phyloP scores from a whole-genome alignment of 2,888 invertebrate genomes.

The Linhomoeus sp. region DNA sequence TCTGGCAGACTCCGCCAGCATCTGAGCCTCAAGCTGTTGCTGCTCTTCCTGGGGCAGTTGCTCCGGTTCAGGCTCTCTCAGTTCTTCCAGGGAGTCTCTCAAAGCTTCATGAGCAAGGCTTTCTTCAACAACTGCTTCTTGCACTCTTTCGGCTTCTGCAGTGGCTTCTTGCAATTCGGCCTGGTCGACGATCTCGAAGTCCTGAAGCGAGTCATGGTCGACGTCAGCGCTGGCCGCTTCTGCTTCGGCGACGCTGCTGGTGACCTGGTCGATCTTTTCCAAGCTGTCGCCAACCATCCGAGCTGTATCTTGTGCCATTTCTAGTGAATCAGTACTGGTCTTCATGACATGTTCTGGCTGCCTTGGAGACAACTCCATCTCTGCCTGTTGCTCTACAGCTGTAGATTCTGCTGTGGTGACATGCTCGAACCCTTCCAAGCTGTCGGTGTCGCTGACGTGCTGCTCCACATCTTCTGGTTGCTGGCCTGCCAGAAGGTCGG shows the following conservation, averaged over 20 bases:
- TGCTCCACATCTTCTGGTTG: too few species aligned
- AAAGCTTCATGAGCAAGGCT: too few species aligned
- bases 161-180: background rate
- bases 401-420: too few species aligned
- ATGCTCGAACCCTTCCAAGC: too few species aligned
- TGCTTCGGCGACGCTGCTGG: background rate
- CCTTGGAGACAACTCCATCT: too few species aligned
- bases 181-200: constrained; percentile 6
- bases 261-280: too few species aligned
- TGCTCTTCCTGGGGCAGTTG: background rate
- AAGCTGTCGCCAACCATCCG: background rate
- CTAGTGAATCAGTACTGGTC: constrained; percentile 1
- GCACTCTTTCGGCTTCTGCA: too few species aligned
- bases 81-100: background rate
- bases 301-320: background rate
- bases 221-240: background rate
- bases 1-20: background rate
- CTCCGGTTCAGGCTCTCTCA: background rate
- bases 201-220: constrained; percentile 19
- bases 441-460: too few species aligned
- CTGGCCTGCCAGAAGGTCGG: too few species aligned
- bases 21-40: background rate
- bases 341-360: background rate
- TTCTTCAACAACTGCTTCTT: too few species aligned
- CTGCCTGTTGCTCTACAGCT: too few species aligned